Evolutionary conservation across 1,140 invertebrate genomes (phyloP).

Genomic region (Heliconius eleuchia): DNA sequence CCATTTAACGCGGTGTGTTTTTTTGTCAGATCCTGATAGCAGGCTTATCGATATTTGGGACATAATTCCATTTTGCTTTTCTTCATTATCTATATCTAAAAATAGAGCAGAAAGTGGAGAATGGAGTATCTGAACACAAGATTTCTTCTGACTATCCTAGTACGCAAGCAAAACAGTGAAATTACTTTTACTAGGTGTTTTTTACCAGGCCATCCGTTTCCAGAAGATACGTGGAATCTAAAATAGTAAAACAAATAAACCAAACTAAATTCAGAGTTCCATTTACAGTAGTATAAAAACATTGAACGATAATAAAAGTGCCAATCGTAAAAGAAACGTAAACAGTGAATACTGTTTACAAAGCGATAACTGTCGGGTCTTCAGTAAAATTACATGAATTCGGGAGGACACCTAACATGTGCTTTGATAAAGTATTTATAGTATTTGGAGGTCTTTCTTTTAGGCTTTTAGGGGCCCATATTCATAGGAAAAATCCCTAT

Average conservation of each 20-base stretch:
- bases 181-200: no score
- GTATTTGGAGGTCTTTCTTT: background rate
- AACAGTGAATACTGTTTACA: constrained; percentile 10
- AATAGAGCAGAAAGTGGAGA: no score
- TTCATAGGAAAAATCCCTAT: no score
- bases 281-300: constrained; percentile 1
- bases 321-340: constrained; percentile 3
- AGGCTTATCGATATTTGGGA: background rate
- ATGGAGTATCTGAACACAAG: no score
- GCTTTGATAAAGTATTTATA: constrained; percentile 28
- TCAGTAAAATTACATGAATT: constrained; percentile 28
- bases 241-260: background rate
- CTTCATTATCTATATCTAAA: no score
- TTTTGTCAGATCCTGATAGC: background rate
- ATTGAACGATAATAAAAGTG: constrained; percentile 2
- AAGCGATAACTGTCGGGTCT: background rate
- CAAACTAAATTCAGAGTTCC: background rate
- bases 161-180: no score
- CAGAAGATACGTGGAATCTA: no score
- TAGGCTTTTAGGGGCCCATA: background rate
- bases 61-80: background rate
- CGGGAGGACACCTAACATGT: constrained; percentile 19
- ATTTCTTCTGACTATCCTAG: no score
- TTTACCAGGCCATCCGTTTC: no score
- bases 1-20: constrained; percentile 14